Percentiles rank a stretch among this genome's conserved stretches.
Conservation (phyloP, 2,888 invertebrate genomes). For the Drosophila longiperda region DNA sequence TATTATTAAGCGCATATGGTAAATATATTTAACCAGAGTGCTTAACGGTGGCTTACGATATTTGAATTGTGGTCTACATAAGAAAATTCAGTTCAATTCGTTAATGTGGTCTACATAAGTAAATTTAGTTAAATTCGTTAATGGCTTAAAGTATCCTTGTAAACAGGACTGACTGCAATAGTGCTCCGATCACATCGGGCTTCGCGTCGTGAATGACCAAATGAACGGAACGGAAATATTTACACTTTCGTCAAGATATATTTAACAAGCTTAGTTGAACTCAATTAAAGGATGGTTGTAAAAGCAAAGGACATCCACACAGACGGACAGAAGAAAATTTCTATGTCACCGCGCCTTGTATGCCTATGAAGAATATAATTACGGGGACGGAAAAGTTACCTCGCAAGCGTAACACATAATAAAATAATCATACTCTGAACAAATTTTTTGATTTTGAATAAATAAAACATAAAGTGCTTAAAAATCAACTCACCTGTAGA, state of each 20-base stretch:
- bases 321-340: neutral
- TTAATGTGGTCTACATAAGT: neutral
- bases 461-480: neutral
- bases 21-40: constrained; percentile 43
- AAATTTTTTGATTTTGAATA: neutral
- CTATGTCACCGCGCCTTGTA: neutral
- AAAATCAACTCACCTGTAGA: constrained; percentile 40
- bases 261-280: neutral
- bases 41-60: constrained; percentile 8
- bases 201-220: neutral
- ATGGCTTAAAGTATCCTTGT: neutral
- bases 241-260: neutral
- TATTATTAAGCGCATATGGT: constrained; percentile 42
- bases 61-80: constrained; percentile 3
- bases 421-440: neutral
- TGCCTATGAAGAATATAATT: neutral
- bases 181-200: neutral
- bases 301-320: neutral
- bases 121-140: neutral
- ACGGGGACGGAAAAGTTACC: neutral
- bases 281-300: neutral
- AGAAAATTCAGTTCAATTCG: neutral
- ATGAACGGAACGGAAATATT: neutral
- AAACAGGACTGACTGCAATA: neutral
- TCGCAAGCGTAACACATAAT: neutral